phyloP scores from a whole-genome alignment of 2,888 invertebrate genomes.

The Dermolepida albohirtum region DNA sequence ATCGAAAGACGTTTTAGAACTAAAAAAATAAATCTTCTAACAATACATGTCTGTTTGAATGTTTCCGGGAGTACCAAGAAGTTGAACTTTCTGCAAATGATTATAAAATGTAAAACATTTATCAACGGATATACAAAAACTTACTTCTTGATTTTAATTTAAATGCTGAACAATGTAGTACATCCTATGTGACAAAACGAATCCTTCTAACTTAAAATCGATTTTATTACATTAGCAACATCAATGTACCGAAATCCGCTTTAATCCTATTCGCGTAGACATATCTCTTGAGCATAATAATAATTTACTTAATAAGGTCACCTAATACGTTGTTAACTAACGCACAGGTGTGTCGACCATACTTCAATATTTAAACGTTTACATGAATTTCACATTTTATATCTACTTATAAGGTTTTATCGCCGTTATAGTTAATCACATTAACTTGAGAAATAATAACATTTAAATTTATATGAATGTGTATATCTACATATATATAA shows the following conservation, averaged over 20 bases:
- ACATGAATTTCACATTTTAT: no score
- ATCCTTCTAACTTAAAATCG: constrained; percentile 50
- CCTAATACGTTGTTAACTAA: constrained; percentile 25
- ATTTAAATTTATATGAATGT: no score
- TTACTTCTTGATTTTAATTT: neutral
- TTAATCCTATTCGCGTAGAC: constrained; percentile 45
- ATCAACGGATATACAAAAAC: constrained; percentile 1
- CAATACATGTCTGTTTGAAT: no score
- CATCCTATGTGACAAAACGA: constrained; percentile 24
- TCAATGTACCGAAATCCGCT: constrained; percentile 46
- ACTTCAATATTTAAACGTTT: constrained; percentile 11
- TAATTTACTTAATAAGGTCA: constrained; percentile 25
- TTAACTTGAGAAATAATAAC: no score
- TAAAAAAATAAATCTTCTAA: no score
- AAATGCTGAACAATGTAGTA: neutral
- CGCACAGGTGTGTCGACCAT: constrained; percentile 20
- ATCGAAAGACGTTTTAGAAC: no score
- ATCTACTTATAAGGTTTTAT: no score
- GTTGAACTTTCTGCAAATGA: no score
- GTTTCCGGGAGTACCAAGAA: no score
- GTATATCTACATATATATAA: no score
- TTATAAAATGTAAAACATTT: no score
- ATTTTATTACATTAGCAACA: constrained; percentile 51
- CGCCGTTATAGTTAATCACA: no score
- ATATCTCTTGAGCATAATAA: constrained; percentile 37